Base-by-base conservation (phyloP, 2,888 invertebrate genomes). In the Tigriopus californicus region DNA sequence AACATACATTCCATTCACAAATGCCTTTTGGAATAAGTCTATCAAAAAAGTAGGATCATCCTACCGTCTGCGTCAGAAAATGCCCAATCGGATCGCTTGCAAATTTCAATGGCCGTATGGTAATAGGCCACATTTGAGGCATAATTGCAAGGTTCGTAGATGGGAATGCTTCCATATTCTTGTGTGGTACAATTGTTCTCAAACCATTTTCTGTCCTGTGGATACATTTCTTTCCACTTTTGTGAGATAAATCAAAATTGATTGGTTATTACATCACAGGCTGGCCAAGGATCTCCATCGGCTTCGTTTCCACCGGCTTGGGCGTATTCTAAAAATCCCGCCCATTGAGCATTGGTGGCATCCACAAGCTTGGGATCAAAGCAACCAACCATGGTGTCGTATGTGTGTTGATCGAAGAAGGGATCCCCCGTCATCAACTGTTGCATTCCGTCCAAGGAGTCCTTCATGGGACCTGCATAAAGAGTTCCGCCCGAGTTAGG, bases 121-220 rank as follows among this genome's bases (percentile, higher is more conserved):
- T 60, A 60, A 25, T 60, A 60, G 2, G 60, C 60, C 12, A 60
- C 22, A 49, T 49, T 49, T 49, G 49, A 49, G 3, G 49, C 49
- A 22, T 49, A 49, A 49, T 49, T 49, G 20, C 60, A 60, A 6
- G 60, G 60, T 47, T 60, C 60, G 22, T 42, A 60, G 5, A 60
- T 44, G 8, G 52, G 51, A 41, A 60, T 60, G 13, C 24, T 42
- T 10, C 51, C 25, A 46, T 49, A 60, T 2, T 60, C 60, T 6
- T 25, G 22, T 6, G 25, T 42, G 12, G 60, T 60, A 11, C 25
- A 44, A 25, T 60, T 60, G 42, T 52, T 44, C 44, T 60, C 60
- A 15, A 53, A 49, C 49, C 49, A 49, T 22, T 49, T 49, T 18
- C 15, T 13, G 5, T 12, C 15, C 12, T 33, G 33, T 33, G 33